These are phyloP conservation scores for Dasypogon diadema DNA, from an alignment of 2,888 invertebrate genomes.

Conservation along the genomic window DNA sequence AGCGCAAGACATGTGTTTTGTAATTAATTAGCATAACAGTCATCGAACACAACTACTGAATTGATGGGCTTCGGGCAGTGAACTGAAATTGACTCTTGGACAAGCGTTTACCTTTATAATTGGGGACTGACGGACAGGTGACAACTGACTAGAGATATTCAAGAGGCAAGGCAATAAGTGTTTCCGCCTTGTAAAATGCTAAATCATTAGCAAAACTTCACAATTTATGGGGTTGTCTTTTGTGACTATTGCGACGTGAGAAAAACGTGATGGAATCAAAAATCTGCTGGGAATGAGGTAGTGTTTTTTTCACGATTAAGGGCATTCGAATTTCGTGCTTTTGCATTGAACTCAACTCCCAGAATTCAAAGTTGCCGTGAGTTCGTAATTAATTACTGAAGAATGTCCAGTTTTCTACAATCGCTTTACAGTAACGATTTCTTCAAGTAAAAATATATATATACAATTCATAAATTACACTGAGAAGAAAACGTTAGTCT, in stretches of 20 bases:
- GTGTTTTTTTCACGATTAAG: too few species aligned
- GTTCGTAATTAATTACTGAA: too few species aligned
- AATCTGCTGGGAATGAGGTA: not conserved
- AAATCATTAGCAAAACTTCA: slow-evolving; percentile 42
- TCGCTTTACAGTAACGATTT: too few species aligned
- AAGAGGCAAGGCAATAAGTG: slow-evolving; percentile 27
- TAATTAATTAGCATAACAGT: slow-evolving; percentile 48
- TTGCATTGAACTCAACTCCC: too few species aligned
- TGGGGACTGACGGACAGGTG: slow-evolving; percentile 9
- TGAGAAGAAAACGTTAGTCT: too few species aligned
- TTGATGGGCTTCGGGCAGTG: slow-evolving; percentile 6
- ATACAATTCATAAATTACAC: too few species aligned
- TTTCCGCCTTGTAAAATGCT: slow-evolving; percentile 23
- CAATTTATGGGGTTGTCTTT: slow-evolving; percentile 35
- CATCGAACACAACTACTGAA: slow-evolving; percentile 45
- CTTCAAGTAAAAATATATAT: too few species aligned
- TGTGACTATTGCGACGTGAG: not conserved
- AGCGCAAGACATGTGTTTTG: slow-evolving; percentile 19
- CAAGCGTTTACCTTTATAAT: not conserved
- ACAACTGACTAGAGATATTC: slow-evolving; percentile 3
- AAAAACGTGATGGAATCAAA: not conserved
- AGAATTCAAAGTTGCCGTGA: too few species aligned
- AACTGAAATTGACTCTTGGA: not conserved
- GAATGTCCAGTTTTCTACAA: too few species aligned
- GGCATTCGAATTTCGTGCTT: too few species aligned